phyloP scores from a whole-genome alignment of 2,888 invertebrate genomes.

The Pseudococcus viburni region DNA sequence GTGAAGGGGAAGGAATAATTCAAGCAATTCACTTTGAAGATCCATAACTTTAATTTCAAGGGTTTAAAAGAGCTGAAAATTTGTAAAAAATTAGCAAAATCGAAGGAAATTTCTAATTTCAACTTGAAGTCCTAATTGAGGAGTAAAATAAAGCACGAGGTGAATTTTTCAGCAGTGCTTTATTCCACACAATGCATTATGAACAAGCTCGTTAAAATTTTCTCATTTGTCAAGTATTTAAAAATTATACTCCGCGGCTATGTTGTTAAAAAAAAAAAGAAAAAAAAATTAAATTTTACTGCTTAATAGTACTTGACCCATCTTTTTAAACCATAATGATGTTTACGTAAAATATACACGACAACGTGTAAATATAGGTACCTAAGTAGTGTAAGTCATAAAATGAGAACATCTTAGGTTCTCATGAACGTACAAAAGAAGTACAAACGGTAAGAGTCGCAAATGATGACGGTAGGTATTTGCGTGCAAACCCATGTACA shows the following conservation, averaged over 20 bases:
- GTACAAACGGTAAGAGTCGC: constrained; percentile 28
- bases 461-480: constrained; percentile 11
- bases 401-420: constrained; percentile 1
- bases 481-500: constrained; percentile 31
- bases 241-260: not conserved
- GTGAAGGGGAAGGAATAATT: too few relatives aligned
- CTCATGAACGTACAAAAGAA: constrained; percentile 7
- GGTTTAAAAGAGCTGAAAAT: too few relatives aligned
- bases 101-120: too few relatives aligned
- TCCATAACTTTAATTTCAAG: too few relatives aligned
- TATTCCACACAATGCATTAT: not conserved
- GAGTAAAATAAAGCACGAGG: not conserved
- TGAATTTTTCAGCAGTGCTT: not conserved
- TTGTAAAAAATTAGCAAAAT: too few relatives aligned
- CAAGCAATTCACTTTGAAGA: too few relatives aligned
- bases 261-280: not conserved
- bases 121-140: too few relatives aligned
- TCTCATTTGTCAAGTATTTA: constrained; percentile 17
- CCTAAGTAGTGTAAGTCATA: not conserved
- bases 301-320: not conserved
- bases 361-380: too few relatives aligned
- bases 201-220: constrained; percentile 9
- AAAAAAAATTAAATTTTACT: constrained; percentile 46
- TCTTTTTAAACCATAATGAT: not conserved
- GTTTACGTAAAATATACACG: constrained; percentile 32